Base-by-base conservation (phyloP, 2,888 invertebrate species). In the Eurytoma adleriae region DNA sequence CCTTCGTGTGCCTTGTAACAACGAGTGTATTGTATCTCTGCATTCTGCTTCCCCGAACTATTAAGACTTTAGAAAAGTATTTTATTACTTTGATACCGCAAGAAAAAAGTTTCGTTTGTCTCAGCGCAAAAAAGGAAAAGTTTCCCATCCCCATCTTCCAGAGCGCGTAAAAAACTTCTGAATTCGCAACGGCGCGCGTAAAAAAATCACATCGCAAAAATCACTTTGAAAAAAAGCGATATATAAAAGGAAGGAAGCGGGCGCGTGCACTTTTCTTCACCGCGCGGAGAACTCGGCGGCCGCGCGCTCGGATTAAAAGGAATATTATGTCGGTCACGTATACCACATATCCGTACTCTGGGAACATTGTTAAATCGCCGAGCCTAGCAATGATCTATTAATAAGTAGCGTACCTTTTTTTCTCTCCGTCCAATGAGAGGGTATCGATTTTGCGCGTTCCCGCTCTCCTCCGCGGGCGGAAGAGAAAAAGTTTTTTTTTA, bases 301-400 rank as follows among this genome's bases (percentile, higher is more conserved):
- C 5, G 30, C 7, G 30, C 7, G 30, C 30, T 30, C 30, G 61
- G 27, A 62, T 61, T 69, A 79, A 68, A 70, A 64, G 70, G 62
- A 69, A 64, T 74, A 68, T 61, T 73, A 69, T 79, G 69, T 79
- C 74, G 54, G 64, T 79, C 64, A 69, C 27, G 50, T 62, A 69
- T 64, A 69, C 59, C 54, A 68, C 59, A 59, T 71, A 57, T 56
- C 66, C 52, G 57, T 67, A 72, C 78, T 67, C 40, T 0, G 54
- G 48, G 62, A 70, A 70, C 54, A 72, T 61, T 69, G 69, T 75
- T 71, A 67, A 73, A 79, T 67, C 56, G 50, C 40, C 4, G 18
- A 30, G 75, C 64, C 66, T 75, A 71, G 75, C 67, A 71, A 79
- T 79, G 71, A 79, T 79, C 79, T 79, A 79, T 79, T 79, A 75